Evolutionary conservation across 2,113 vertebrate genomes (phyloP).

Genomic region (Gymnogyps californianus): DNA sequence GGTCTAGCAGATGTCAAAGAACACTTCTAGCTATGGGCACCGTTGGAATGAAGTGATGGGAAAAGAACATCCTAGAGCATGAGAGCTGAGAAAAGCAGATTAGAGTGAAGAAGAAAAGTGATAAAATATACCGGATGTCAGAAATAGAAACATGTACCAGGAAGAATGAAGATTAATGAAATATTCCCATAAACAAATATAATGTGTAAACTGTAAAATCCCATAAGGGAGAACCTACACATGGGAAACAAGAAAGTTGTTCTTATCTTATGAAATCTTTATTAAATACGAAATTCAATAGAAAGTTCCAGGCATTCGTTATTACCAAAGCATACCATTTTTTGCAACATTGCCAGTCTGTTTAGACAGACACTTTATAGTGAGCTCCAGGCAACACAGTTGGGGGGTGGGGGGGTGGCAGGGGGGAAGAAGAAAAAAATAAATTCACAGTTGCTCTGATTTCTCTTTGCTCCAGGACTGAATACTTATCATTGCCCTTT

Average conservation of each 20-base stretch:
- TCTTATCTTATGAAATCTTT: neutral
- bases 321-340: neutral
- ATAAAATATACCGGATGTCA: neutral
- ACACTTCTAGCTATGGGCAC: neutral
- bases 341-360: neutral
- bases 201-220: neutral
- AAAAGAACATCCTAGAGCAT: neutral
- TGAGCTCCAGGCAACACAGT: neutral
- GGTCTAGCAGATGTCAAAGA: neutral
- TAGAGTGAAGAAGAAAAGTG: neutral
- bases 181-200: neutral
- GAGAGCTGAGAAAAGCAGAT: neutral
- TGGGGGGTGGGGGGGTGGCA: fast-evolving
- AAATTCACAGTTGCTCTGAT: neutral
- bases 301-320: neutral
- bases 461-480: neutral
- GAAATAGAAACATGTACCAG: neutral
- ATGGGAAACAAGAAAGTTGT: neutral
- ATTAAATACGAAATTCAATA: neutral
- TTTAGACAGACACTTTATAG: neutral
- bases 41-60: neutral
- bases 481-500: neutral
- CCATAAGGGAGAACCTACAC: neutral
- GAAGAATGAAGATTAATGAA: neutral
- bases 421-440: neutral